A percentile compares a stretch with the other conserved stretches of the same genome.
Evolutionary conservation across 2,888 invertebrate genomes (phyloP).

Genomic region (Oscheius myriophilus): DNA sequence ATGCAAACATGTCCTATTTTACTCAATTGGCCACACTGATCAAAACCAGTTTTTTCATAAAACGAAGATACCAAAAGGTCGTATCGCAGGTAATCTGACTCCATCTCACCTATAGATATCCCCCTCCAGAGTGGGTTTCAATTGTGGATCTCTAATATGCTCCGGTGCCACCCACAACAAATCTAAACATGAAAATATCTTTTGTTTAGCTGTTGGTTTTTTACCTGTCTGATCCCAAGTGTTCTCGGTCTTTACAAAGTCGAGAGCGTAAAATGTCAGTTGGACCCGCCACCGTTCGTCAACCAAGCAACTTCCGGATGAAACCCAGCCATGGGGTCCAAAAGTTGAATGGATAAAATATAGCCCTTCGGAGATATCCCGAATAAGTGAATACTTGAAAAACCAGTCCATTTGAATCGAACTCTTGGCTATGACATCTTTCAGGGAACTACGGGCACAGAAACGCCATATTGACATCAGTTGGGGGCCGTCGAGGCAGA

Average conservation of each 20-base stretch:
- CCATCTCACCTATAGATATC: conserved; percentile 50
- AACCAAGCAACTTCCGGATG: conserved; percentile 28
- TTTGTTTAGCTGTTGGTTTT: too few species aligned
- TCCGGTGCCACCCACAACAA: conserved; percentile 62
- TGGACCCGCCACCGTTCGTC: conserved; percentile 34
- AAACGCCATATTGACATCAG: conserved; percentile 54
- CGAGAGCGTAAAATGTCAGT: conserved; percentile 22
- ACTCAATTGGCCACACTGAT: too few species aligned
- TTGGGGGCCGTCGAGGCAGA: conserved; percentile 55
- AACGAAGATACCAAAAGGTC: too few species aligned
- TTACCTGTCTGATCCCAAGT: not conserved
- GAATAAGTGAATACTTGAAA: conserved; percentile 63
- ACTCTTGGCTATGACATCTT: conserved; percentile 33
- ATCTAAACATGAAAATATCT: conserved; percentile 29
- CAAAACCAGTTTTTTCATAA: too few species aligned
- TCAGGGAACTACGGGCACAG: conserved; percentile 38
- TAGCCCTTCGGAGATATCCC: conserved; percentile 53
- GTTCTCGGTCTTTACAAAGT: conserved; percentile 24
- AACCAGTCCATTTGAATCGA: conserved; percentile 61
- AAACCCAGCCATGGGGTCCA: conserved; percentile 31
- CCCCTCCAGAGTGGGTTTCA: conserved; percentile 32
- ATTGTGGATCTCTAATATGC: conserved; percentile 21
- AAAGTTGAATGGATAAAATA: conserved; percentile 22
- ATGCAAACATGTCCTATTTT: too few species aligned
- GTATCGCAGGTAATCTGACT: too few species aligned